Conservation (phyloP, 2,888 invertebrate species). For the Hydraecia micacea region DNA sequence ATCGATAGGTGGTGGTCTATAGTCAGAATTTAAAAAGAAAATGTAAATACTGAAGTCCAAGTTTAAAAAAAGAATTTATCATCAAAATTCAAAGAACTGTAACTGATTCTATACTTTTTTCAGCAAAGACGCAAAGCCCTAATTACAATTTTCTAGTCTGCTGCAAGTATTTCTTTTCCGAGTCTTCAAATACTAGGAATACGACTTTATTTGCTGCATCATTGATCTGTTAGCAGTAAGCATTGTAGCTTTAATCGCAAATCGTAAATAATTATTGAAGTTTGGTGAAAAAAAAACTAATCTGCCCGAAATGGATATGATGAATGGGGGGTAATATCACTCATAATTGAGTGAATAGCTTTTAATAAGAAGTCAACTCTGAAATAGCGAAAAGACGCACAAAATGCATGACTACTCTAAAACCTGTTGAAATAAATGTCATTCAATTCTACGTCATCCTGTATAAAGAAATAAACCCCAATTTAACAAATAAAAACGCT, state of each 20-base stretch:
- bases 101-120: not conserved
- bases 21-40: not conserved
- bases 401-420: not conserved
- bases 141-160: not conserved
- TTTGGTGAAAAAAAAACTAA: not conserved
- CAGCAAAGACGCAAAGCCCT: not conserved
- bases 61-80: not conserved
- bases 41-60: not conserved
- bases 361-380: not conserved
- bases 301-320: not conserved
- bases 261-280: too few species aligned
- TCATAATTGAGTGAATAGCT: not conserved
- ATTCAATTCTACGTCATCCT: not conserved
- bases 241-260: not conserved
- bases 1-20: not conserved
- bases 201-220: slow-evolving; percentile 8
- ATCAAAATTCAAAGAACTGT: not conserved
- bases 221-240: not conserved
- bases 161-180: not conserved
- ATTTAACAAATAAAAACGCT: not conserved
- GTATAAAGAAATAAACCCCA: not conserved
- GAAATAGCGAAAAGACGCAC: not conserved
- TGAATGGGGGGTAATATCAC: not conserved
- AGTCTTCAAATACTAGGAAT: not conserved
- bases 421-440: not conserved